Percentiles rank a stretch among this genome's conserved stretches.
Conservation (phyloP, 2,113 vertebrate genomes). For the Pterocles gutturalis region DNA sequence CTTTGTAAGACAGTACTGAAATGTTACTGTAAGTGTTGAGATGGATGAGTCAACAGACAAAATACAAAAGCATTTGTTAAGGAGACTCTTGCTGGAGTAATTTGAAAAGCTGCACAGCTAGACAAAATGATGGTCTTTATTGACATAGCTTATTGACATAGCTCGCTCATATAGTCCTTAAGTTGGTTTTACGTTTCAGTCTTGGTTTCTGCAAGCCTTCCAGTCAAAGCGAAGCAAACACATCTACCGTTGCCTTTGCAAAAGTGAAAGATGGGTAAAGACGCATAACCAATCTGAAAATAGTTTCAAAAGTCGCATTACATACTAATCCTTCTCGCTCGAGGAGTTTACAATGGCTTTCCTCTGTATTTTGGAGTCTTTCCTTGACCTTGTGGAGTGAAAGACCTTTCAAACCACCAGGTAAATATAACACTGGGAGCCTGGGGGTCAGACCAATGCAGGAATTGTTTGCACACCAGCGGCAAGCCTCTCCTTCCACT, state of each 20-base stretch:
- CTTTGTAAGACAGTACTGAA: conserved; percentile 41
- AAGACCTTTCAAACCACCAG: not conserved
- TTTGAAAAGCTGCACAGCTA: conserved; percentile 17
- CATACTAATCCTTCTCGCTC: not conserved
- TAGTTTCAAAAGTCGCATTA: not conserved
- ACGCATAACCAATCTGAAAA: fast-evolving
- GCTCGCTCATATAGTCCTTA: not conserved
- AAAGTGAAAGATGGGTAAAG: not conserved
- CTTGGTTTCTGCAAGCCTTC: not conserved
- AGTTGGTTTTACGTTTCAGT: not conserved
- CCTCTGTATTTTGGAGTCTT: not conserved
- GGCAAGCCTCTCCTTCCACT: not conserved
- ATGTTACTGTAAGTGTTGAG: not conserved
- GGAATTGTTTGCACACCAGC: not conserved
- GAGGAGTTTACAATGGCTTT: not conserved
- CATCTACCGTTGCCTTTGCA: not conserved
- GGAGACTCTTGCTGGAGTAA: not conserved
- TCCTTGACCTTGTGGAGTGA: not conserved
- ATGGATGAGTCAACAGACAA: conserved; percentile 39
- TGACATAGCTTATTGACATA: not conserved
- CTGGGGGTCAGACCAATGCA: not conserved
- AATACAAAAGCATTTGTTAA: conserved; percentile 41
- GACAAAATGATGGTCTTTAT: not conserved
- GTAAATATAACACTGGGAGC: not conserved
- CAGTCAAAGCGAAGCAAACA: not conserved